Evolutionary conservation across 2,113 vertebrate genomes (phyloP), one percentile per base, ranked within the genome.

Genomic region (Gasterosteus nipponicus): DNA sequence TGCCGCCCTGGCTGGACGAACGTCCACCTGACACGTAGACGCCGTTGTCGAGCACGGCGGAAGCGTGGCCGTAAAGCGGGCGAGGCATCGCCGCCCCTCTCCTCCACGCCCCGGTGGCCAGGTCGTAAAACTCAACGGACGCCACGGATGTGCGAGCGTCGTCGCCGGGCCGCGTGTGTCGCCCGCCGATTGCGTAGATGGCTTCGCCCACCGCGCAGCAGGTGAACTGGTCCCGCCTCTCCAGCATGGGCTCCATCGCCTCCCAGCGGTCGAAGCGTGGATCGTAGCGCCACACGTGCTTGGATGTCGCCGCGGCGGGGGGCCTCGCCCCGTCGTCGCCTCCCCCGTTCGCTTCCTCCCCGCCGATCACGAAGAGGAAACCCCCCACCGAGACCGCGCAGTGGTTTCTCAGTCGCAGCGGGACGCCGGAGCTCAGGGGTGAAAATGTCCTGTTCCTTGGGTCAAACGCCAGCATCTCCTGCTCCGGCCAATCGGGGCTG

Each of bases 361-460:
- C 97, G 0, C 97, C 97, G 8, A 99, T 80, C 38, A 98, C 92
- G 0, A 97, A 99, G 29, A 99, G 92, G 83, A 98, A 99, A 67
- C 97, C 97, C 0, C 95, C 97, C 19, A 94, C 88, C 0, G 94
- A 94, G 2, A 97, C 98, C 10, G 96, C 90, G 0, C 96, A 94
- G 82, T 96, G 96, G 67, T 93, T 91, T 83, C 95, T 93, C 31
- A 99, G 84, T 10, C 86, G 93, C 29, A 89, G 72, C 0, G 86
- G 95, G 33, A 97, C 74, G 12, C 77, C 77, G 0, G 95, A 93
- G 39, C 58, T 69, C 51, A 97, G 85, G 1, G 84, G 54, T 38
- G 85, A 80, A 88, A 96, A 96, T 59, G 90, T 95, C 86, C 93
- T 94, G 68, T 86, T 95, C 69, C 93, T 91, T 3, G 94, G 93